Conservation (phyloP, 1,140 invertebrate genomes). For the Steinernema khuongi region DNA sequence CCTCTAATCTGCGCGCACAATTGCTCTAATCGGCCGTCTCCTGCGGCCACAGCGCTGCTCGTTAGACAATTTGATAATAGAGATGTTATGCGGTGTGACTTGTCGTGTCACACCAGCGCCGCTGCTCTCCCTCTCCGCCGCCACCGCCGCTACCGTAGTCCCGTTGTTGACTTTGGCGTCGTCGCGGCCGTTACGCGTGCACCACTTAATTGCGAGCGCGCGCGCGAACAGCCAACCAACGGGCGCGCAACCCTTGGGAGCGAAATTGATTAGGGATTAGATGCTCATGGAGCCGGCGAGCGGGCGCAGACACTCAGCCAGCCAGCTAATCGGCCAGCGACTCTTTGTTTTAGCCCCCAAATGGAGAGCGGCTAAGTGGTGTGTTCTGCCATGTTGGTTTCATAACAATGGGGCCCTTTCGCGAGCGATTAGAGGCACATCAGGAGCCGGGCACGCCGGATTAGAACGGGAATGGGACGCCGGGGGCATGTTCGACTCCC, state of each 20-base stretch:
- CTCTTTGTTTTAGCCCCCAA: conserved; percentile 9
- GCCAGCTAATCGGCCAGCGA: neutral
- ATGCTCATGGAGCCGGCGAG: neutral
- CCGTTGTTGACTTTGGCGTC: conserved; percentile 1
- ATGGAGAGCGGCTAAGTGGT: neutral
- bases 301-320: neutral
- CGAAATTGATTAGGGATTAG: conserved; percentile 15
- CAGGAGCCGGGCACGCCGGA: no score
- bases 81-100: neutral
- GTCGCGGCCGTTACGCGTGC: neutral
- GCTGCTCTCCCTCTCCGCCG: neutral
- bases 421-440: neutral
- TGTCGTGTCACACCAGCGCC: neutral
- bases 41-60: neutral
- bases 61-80: conserved; percentile 7
- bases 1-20: neutral
- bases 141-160: no score
- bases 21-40: neutral
- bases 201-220: conserved; percentile 3
- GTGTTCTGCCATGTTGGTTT: neutral
- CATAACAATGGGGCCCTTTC: neutral
- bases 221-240: neutral
- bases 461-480: no score
- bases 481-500: no score
- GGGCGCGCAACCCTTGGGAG: neutral